phyloP scores from a whole-genome alignment of 1,140 invertebrate genomes.

The Drosophila bocki region DNA sequence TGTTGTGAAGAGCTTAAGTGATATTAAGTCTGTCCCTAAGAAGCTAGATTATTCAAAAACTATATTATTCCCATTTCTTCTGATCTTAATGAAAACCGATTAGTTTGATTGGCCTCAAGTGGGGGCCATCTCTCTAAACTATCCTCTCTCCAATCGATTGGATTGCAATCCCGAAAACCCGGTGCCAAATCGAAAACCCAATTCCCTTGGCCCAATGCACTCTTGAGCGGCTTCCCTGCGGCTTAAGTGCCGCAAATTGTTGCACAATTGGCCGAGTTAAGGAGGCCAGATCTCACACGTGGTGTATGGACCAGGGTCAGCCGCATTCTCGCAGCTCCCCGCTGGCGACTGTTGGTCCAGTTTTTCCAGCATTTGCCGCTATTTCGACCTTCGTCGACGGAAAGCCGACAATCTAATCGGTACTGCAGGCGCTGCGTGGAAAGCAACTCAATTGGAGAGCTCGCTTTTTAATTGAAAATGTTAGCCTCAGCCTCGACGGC shows the following conservation, averaged over 20 bases:
- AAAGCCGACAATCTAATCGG: slow-evolving; percentile 30
- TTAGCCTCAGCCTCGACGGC: slow-evolving; percentile 25
- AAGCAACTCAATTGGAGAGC: slow-evolving; percentile 16
- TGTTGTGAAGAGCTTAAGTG: background rate
- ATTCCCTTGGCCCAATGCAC: slow-evolving; percentile 31
- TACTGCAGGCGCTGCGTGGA: slow-evolving; percentile 12
- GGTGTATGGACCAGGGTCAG: slow-evolving; percentile 31
- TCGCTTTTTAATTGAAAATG: slow-evolving; percentile 47
- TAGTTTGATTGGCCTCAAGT: slow-evolving; percentile 10
- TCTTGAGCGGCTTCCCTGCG: slow-evolving; percentile 42
- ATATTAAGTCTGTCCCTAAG: background rate
- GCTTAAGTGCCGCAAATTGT: slow-evolving; percentile 68
- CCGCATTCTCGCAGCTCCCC: slow-evolving; percentile 19
- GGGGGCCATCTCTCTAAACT: background rate
- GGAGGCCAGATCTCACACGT: slow-evolving; percentile 30
- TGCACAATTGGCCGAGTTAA: slow-evolving; percentile 56
- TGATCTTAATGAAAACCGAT: slow-evolving; percentile 13
- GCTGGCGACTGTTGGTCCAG: slow-evolving; percentile 31
- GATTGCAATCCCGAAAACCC: background rate
- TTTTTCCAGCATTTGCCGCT: slow-evolving; percentile 36
- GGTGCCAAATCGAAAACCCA: slow-evolving; percentile 7
- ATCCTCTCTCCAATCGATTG: background rate
- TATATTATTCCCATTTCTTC: background rate
- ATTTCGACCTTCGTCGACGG: slow-evolving; percentile 16
- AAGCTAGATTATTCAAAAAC: background rate